Percentiles rank a stretch among this genome's conserved stretches.
phyloP scores from a whole-genome alignment of 2,888 invertebrate species.

The Erynnis tages region DNA sequence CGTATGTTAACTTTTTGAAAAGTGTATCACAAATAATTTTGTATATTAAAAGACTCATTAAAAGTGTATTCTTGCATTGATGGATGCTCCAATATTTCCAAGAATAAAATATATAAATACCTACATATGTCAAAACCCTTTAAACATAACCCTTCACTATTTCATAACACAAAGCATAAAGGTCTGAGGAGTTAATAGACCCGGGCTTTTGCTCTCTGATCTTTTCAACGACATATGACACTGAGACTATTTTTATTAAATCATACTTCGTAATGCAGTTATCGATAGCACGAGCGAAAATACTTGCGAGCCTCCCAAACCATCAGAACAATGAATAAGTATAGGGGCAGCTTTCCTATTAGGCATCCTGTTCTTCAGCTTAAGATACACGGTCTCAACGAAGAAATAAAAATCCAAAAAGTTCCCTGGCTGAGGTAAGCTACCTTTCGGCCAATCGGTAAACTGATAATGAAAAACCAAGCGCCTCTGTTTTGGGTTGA shows the following conservation, averaged over 20 bases:
- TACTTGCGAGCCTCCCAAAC: slow-evolving; percentile 28
- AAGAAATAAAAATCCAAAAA: slow-evolving; percentile 19
- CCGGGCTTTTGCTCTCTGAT: slow-evolving; percentile 7
- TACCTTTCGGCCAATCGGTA: slow-evolving; percentile 26
- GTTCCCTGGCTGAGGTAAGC: slow-evolving; percentile 23
- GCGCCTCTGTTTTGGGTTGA: slow-evolving; percentile 17
- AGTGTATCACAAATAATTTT: too few species aligned
- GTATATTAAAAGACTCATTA: too few species aligned
- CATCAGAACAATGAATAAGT: slow-evolving; percentile 15
- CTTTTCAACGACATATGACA: slow-evolving; percentile 1
- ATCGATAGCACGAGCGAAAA: slow-evolving; percentile 2
- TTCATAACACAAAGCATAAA: slow-evolving; percentile 5
- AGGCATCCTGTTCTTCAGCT: slow-evolving; percentile 21
- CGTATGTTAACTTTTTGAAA: too few species aligned
- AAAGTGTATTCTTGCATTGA: too few species aligned
- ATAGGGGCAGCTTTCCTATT: slow-evolving; percentile 19
- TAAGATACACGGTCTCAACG: neutral
- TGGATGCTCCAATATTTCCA: too few species aligned
- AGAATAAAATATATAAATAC: too few species aligned
- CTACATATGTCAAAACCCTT: too few species aligned
- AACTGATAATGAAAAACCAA: slow-evolving; percentile 27
- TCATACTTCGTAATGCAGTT: slow-evolving; percentile 6
- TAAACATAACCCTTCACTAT: slow-evolving; percentile 5
- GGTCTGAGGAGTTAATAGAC: slow-evolving; percentile 13
- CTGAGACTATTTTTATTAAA: slow-evolving; percentile 6